A percentile compares a stretch with the other conserved stretches of the same genome.
Evolutionary conservation across 1,140 invertebrate species (phyloP).

Genomic region (Globodera ellingtonae): DNA sequence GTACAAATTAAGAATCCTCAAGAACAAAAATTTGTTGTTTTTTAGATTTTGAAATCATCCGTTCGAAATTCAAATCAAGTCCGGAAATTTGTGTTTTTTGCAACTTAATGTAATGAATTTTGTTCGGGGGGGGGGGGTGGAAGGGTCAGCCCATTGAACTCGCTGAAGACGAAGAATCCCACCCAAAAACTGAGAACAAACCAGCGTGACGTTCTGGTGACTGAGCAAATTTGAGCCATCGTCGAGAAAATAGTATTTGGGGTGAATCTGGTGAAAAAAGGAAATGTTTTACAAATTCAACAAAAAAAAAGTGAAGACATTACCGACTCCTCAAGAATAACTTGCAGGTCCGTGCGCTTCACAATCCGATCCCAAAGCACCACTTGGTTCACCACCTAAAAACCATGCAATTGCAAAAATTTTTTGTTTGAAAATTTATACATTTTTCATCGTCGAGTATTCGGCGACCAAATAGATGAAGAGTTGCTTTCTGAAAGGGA

Average conservation of each 20-base stretch:
- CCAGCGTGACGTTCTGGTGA: constrained; percentile 57
- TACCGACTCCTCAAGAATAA: constrained; percentile 87
- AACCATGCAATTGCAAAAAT: neutral
- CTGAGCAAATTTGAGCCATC: constrained; percentile 85
- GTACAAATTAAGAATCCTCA: too few species aligned
- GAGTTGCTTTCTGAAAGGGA: constrained; percentile 76
- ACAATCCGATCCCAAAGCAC: constrained; percentile 99
- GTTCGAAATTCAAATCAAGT: too few species aligned
- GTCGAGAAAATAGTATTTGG: constrained; percentile 99
- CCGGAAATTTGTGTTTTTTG: too few species aligned
- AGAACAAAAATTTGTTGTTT: too few species aligned
- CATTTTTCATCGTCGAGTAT: constrained; percentile 85
- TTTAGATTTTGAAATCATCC: too few species aligned
- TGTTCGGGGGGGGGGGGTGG: too few species aligned
- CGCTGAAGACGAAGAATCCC: too few species aligned
- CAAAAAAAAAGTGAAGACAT: constrained; percentile 67
- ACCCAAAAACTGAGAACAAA: constrained; percentile 19
- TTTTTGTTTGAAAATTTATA: constrained; percentile 62
- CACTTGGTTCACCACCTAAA: constrained; percentile 71
- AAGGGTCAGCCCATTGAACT: too few species aligned
- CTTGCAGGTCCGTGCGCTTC: constrained; percentile 84
- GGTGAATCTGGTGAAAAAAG: constrained; percentile 65
- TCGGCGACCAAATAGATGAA: constrained; percentile 95
- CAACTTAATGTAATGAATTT: too few species aligned
- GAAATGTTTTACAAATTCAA: neutral